Base-by-base conservation (phyloP, 2,888 invertebrate species). In the Myopa testacea region DNA sequence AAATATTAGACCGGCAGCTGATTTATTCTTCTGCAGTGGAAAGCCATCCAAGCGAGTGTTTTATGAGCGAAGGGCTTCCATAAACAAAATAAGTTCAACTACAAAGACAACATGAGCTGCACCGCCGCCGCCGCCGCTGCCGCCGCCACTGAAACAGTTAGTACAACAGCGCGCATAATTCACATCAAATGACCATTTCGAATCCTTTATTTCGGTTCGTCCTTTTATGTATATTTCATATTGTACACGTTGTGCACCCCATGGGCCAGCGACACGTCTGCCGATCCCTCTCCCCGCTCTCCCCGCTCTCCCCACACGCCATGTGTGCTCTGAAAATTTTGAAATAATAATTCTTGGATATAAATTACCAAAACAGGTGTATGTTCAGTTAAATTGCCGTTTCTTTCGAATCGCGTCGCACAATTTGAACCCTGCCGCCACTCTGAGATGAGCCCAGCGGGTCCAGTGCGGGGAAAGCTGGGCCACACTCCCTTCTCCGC, bases 281-380 rank as follows among this genome's bases (percentile, higher is more conserved):
- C 65, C 34, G 67, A 58, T n/a, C 19, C 67, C 40, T 60, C 52
- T 58, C 45, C 65, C 40, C 19, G 71, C 40, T 60, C 52, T 58
- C 45, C 65, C 40, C 67, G 26, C 37, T 38, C 71, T 37, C 16
- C 8, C 70, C 19, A 26, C 40, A 37, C 26, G 4, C 8, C 40
- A 40, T 78, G 79, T 80, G 82, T 81, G 81, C 83, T 84, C 83
- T 84, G 83, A 85, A 87, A 85, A 85, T 87, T 88, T 87, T 87
- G 87, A 87, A 88, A 88, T 89, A 88, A 88, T 88, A 88, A 88
- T 89, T 88, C 89, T 88, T 88, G 86, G 86, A 88, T 88, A 88
- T 88, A 88, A 89, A 89, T 87, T 88, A 86, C 89, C 84, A 85
- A 87, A 87, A 86, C 88, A 88, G 88, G 89, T 88, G 89, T 86